Evolutionary conservation across 2,113 vertebrate genomes (phyloP).

Genomic region (Corythaixoides concolor): DNA sequence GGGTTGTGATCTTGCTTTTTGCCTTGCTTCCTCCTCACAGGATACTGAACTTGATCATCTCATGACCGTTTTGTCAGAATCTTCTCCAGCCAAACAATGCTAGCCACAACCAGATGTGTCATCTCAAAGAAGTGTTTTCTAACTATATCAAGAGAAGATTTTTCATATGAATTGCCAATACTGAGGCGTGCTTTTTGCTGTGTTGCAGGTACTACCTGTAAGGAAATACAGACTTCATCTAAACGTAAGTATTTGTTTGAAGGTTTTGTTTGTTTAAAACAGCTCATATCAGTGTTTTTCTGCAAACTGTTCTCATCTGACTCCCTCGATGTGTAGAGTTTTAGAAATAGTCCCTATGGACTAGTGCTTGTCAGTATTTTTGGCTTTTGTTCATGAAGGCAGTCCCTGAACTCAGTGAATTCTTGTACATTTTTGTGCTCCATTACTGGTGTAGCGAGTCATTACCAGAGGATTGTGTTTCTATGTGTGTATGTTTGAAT

Average conservation of each 20-base stretch:
- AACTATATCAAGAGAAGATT: neutral
- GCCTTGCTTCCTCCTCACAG: neutral
- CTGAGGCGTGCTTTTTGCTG: neutral
- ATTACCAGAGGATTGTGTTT: neutral
- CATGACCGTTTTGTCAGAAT: neutral
- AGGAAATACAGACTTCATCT: neutral
- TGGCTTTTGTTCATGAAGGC: neutral
- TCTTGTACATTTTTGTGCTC: no score
- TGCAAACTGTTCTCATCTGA: neutral
- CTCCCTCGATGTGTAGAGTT: neutral
- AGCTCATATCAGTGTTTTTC: neutral
- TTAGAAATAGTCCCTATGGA: neutral
- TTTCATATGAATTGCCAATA: neutral
- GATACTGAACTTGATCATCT: neutral
- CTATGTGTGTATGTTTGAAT: neutral
- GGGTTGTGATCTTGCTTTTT: neutral
- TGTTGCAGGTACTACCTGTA: neutral
- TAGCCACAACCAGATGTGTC: rapidly evolving
- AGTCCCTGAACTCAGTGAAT: neutral
- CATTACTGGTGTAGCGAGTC: neutral
- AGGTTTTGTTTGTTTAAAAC: neutral
- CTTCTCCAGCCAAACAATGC: neutral
- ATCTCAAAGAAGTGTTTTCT: neutral
- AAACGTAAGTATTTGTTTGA: neutral
- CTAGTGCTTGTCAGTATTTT: neutral